Conservation (phyloP, 92 coral and sea anemone species). For the Umimayanthus chanpuru region DNA sequence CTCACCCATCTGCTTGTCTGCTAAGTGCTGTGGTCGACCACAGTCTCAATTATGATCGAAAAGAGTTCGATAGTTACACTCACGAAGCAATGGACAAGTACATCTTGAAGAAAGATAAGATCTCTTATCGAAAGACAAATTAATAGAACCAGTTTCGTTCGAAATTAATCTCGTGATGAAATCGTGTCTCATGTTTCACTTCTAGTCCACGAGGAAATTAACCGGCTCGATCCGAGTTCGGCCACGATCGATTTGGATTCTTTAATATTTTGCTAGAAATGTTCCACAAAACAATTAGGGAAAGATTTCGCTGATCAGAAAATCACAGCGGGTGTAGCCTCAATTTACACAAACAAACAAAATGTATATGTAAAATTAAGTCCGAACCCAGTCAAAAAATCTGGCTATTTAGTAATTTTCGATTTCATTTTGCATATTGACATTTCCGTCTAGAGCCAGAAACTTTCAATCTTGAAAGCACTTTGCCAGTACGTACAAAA, state of each 20-base stretch:
- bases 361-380: not conserved
- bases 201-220: conserved; percentile 2
- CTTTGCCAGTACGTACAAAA: not conserved
- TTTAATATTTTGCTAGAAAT: not conserved
- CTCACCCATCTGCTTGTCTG: not conserved
- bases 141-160: not conserved
- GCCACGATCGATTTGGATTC: no score
- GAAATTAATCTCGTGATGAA: not conserved
- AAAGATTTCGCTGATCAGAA: not conserved
- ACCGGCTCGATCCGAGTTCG: not conserved
- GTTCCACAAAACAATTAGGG: not conserved
- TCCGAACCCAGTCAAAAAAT: not conserved
- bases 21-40: not conserved
- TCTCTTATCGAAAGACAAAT: not conserved
- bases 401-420: not conserved
- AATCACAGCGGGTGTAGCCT: not conserved
- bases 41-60: not conserved
- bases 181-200: conserved; percentile 2
- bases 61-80: not conserved
- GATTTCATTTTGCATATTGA: not conserved
- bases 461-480: not conserved
- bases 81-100: not conserved
- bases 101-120: not conserved
- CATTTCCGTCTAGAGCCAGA: not conserved
- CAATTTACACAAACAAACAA: conserved; percentile 15